Evolutionary conservation across 2,888 invertebrate genomes (phyloP).

Genomic region (Lypha dubia): DNA sequence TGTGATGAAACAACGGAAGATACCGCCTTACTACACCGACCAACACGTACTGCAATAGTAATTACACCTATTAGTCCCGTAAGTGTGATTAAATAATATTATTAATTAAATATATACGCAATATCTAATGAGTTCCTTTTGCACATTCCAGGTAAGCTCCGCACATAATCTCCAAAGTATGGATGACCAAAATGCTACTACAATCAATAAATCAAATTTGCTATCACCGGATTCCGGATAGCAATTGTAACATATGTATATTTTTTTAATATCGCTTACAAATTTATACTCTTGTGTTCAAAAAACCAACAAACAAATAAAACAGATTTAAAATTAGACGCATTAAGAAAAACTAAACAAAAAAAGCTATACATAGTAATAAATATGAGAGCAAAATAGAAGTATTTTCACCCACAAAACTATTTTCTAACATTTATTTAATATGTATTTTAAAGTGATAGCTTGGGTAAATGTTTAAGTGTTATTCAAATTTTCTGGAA

Average conservation of each 20-base stretch:
- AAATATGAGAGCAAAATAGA: conserved; percentile 57
- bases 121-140: neutral
- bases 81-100: conserved; percentile 65
- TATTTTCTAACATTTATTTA: neutral
- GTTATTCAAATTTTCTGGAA: no score
- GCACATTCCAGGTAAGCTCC: conserved; percentile 81
- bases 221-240: conserved; percentile 81
- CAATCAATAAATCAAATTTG: conserved; percentile 82
- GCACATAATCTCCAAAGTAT: conserved; percentile 82
- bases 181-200: conserved; percentile 80
- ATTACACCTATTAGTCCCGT: conserved; percentile 84
- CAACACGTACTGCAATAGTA: conserved; percentile 84
- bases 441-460: no score
- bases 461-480: no score
- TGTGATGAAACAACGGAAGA: conserved; percentile 85
- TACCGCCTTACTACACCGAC: conserved; percentile 85
- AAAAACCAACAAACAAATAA: conserved; percentile 15
- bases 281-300: conserved; percentile 73
- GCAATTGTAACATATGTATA: conserved; percentile 76
- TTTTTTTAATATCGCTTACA: conserved; percentile 72
- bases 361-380: conserved; percentile 57
- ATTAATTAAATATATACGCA: neutral
- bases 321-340: conserved; percentile 43
- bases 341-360: conserved; percentile 53
- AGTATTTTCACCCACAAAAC: conserved; percentile 58